These are phyloP conservation scores for Leucoma salicis DNA, from an alignment of 2,888 invertebrate genomes.

Conservation along the genomic window DNA sequence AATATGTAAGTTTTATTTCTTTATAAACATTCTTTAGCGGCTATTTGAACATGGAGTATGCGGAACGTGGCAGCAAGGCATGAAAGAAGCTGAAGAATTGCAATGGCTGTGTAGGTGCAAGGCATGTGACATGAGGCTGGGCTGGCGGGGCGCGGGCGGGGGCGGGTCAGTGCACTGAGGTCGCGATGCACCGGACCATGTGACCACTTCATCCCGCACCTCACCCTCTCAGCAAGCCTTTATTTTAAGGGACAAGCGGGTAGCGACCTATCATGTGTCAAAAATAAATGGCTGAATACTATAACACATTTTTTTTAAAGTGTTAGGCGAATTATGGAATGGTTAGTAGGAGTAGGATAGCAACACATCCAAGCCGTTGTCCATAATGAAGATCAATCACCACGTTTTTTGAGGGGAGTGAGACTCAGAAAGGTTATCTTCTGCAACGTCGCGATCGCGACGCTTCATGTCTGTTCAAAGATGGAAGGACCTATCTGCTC, in stretches of 20 bases:
- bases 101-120: slow-evolving; percentile 16
- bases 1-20: neutral
- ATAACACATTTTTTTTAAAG: too few relatives aligned
- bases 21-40: neutral
- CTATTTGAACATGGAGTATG: neutral
- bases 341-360: too few relatives aligned
- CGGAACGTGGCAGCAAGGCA: slow-evolving; percentile 1
- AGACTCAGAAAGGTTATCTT: too few relatives aligned
- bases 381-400: too few relatives aligned
- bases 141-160: slow-evolving; percentile 36
- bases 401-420: too few relatives aligned
- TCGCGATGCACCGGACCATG: slow-evolving; percentile 66
- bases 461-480: too few relatives aligned
- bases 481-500: too few relatives aligned
- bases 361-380: too few relatives aligned
- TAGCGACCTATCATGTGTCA: slow-evolving; percentile 22
- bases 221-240: slow-evolving; percentile 33
- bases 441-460: too few relatives aligned
- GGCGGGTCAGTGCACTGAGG: slow-evolving; percentile 70
- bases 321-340: too few relatives aligned
- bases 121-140: slow-evolving; percentile 41
- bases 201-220: slow-evolving; percentile 43
- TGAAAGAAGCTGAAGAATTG: slow-evolving; percentile 8
- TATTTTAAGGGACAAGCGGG: slow-evolving; percentile 33
- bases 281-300: too few relatives aligned